Base-by-base conservation (phyloP, 1,140 invertebrate species). In the Aethina tumida region DNA sequence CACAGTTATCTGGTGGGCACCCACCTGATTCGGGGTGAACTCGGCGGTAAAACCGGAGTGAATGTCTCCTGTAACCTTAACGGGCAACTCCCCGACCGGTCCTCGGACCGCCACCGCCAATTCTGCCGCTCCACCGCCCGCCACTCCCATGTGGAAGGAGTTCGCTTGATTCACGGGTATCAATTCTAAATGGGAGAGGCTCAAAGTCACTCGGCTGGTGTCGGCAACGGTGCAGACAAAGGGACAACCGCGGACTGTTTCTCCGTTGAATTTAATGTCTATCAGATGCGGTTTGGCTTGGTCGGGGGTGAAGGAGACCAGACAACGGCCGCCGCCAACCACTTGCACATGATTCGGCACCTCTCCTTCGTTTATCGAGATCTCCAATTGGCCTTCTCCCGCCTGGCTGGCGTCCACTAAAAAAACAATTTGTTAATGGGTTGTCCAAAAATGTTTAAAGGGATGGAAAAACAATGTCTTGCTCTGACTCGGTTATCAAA, bases 251-350 rank as follows among this genome's bases (percentile, higher is more conserved):
- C 84, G 79, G 10, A 98, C 90, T 36, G 89, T 88, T 67, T 94
- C 87, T 28, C 88, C 89, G 64, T 98, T 98, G 66, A 99, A 98
- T 67, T 93, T 97, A 41, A 99, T 97, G 66, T 97, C 93, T 50
- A 99, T 94, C 46, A 85, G 74, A 67, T 99, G 94, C 16, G 87
- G 75, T 50, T 91, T 91, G 5, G 84, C 73, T 39, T 82, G 74
- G 58, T 96, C 91, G 10, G 96, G 95, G 8, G 91, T 86, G 65
- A 98, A 99, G 30, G 87, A 94, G 6, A 97, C 91, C 16, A 96
- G 72, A 60, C 92, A 97, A 37, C 89, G 74, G 20, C 92, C 92
- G 41, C 90, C 90, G 27, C 91, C 91, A 4, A 97, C 84, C 9
- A 92, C 87, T 64, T 91, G 88, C 12, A 97, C 93, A 65, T 97